phyloP scores from a whole-genome alignment of 2,113 vertebrate species.

The Nerophis lumbriciformis region DNA sequence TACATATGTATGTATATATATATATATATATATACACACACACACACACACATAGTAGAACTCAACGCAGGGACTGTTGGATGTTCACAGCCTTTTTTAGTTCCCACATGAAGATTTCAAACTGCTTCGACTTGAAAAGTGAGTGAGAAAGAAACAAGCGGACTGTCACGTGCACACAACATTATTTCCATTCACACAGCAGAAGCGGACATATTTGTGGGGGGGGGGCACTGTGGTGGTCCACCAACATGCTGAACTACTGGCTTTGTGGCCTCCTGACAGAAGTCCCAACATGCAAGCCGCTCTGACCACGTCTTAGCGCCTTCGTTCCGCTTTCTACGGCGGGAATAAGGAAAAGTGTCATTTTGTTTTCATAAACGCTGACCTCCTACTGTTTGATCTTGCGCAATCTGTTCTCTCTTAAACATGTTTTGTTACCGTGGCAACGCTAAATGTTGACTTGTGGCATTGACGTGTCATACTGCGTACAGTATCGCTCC shows the following conservation, averaged over 20 bases:
- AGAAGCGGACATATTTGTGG: conserved; percentile 66
- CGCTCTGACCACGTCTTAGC: conserved; percentile 45
- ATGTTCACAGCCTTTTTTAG: conserved; percentile 69
- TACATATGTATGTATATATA: no score
- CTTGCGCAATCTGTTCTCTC: conserved; percentile 67
- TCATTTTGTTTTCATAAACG: conserved; percentile 67
- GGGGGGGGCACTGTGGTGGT: conserved; percentile 59
- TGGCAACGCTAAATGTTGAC: conserved; percentile 71
- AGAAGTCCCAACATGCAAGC: conserved; percentile 65
- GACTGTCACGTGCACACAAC: conserved; percentile 39
- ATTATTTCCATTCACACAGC: conserved; percentile 67
- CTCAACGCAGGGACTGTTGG: conserved; percentile 76
- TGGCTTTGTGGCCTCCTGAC: neutral
- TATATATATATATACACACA: no score
- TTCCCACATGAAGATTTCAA: conserved; percentile 72
- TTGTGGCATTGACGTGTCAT: conserved; percentile 62
- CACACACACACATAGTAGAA: conserved; percentile 13
- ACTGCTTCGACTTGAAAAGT: conserved; percentile 74
- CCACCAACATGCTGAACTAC: no score
- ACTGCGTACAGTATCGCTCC: conserved; percentile 44
- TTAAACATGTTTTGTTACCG: conserved; percentile 70
- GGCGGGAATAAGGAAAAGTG: conserved; percentile 69
- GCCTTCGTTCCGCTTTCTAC: conserved; percentile 34
- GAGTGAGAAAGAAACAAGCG: conserved; percentile 47
- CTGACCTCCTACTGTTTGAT: conserved; percentile 75